A percentile compares a stretch with the other conserved stretches of the same genome.
These are phyloP conservation scores for Oplegnathus fasciatus DNA, from an alignment of 2,113 vertebrate genomes.

Conservation along the genomic window DNA sequence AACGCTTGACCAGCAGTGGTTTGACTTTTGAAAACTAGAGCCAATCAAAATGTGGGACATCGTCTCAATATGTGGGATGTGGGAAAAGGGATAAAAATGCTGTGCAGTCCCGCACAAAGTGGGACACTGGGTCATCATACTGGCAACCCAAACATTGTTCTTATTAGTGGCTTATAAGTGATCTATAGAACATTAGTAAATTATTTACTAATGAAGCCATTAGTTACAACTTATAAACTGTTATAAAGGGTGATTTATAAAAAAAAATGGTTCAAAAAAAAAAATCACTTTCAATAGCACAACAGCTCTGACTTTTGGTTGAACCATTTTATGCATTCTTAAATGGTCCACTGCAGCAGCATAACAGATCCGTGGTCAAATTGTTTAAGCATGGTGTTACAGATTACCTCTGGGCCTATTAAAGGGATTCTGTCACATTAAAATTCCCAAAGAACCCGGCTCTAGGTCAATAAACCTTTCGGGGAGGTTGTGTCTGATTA, in stretches of 20 bases:
- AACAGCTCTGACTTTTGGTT: not conserved
- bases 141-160: too few species aligned
- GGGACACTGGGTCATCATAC: too few species aligned
- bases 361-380: not conserved
- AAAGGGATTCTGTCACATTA: conserved; percentile 27
- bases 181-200: not conserved
- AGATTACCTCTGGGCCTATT: not conserved
- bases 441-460: not conserved
- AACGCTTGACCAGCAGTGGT: too few species aligned
- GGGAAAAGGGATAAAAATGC: too few species aligned
- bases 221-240: not conserved
- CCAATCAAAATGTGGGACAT: too few species aligned
- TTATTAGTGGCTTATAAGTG: not conserved
- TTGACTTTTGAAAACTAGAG: too few species aligned
- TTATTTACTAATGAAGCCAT: not conserved
- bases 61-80: too few species aligned
- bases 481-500: not conserved
- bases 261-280: not conserved
- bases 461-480: conserved; percentile 26
- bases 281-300: not conserved
- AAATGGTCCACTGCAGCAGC: not conserved
- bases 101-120: too few species aligned
- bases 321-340: not conserved
- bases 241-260: not conserved
- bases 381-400: not conserved